Base-by-base conservation (phyloP, 1,140 invertebrate species). In the Bombus terrestris region DNA sequence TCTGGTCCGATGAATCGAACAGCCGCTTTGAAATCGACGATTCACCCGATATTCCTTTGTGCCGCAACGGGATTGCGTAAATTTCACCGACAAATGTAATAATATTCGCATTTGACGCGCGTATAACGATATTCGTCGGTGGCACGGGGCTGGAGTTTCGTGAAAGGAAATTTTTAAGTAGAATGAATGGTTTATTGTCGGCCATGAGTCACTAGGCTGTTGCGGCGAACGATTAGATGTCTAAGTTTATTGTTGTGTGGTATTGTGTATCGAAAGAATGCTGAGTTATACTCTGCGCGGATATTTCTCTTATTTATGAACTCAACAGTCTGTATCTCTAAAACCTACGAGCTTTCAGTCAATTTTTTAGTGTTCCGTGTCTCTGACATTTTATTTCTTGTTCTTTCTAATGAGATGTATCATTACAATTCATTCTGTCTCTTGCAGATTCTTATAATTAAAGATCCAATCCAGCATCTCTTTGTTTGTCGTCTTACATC, bases 161-260 rank as follows among this genome's bases (percentile, higher is more conserved):
- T 25, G 77, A 79, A 68, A 80, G 43, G 43, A 53, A 39, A 80
- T 79, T 43, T 59, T 64, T 15, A n/a, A 41, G 35, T 25, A 25
- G 18, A 15, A 64, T 32, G 57, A 78, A 64, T 78, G 75, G 75
- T 78, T 77, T 77, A 77, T 62, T n/a, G 75, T 62, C 8, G 57
- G 75, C 12, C 28, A 6, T 64, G 75, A 78, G 37, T 78, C 75
- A 64, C 25, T 41, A 25, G 15, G 3, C 28, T n/a, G 75, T 32
- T 22, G 37, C 28, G 5, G 57, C 15, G 37, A 78, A 66, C 22
- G 28, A 64, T 64, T 32, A 22, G 22, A 41, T 28, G 75, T 78
- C 74, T 2, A 15, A 59, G 53, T 59, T 76, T 76, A 76, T 76
- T 59, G 53, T 59, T 18, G 47, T 18, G 35, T 5, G 53, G 10